Base-by-base conservation (phyloP, 2,113 vertebrate genomes). In the Herpailurus yagouaroundi region DNA sequence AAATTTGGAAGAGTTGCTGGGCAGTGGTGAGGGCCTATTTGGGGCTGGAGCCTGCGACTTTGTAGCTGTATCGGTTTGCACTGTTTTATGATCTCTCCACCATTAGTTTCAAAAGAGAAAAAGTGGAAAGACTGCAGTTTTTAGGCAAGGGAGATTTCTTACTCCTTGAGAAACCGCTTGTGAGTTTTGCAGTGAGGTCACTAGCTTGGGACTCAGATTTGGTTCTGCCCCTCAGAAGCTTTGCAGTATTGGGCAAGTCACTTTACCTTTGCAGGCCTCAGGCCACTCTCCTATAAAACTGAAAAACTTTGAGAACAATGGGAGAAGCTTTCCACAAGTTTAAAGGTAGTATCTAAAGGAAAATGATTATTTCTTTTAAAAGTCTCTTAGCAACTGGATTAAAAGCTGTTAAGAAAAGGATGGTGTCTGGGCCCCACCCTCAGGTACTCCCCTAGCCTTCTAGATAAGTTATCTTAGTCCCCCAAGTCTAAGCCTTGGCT, bases 401-500 rank as follows among this genome's bases (percentile, higher is more conserved):
- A 95, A 90, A 96, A 97, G 63, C 63, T 89, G 10, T 73, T 87
- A 71, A 66, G n/a, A 16, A 89, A 71, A 45, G 36, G 29, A 21
- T 66, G 57, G 14, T 80, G 31, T 97, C 50, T 91, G 50, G 45
- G 33, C 38, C n/a, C 81, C 69, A 89, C 76, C 74, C 12, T 64
- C 91, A 92, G 83, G n/a, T 86, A 73, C 41, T 80, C 60, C 33
- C 18, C 86, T 95, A 93, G 45, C 69, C 48, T 87, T 93, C 77
- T 89, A 69, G 93, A 85, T 96, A 96, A 60, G 82, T 33, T 97
- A 89, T 96, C 89, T 93, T 79, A 60, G 25, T 91, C 36, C 76
- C 15, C 50, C 93, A 89, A 80, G 55, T 93, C 60, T 95, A 15
- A 93, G 60, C 41, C 29, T 85, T 91, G 55, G 31, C 82, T 96